Base-by-base conservation (phyloP, 2,113 vertebrate species). In the Setophaga kirtlandii region DNA sequence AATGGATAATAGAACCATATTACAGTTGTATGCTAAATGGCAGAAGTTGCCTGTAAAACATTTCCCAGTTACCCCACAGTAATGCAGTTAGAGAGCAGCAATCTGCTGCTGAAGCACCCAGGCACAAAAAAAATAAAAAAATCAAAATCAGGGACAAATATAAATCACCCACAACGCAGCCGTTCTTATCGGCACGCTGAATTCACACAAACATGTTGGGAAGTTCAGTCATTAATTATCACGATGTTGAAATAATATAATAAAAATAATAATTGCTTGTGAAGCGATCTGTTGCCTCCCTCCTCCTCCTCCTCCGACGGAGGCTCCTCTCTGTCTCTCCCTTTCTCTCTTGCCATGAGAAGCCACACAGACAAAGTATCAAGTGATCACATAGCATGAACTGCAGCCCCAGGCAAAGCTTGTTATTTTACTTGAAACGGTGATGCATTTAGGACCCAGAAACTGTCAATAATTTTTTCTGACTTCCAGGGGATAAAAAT, bases 351-450 rank as follows among this genome's bases (percentile, higher is more conserved):
- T 74, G 42, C 68, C 79, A 82, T 82, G 39, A 65, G 71, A 95
- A 97, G 91, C 83, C 92, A 93, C 79, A 87, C 28, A 91, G 58
- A 88, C 68, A 87, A 67, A 96, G 78, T 96, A 91, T 97, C 91
- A 96, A 97, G 81, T 93, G 89, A 94, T 93, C 85, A 96, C 91
- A 94, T 92, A 97, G 96, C 96, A 97, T 97, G 95, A 96, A 94
- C 92, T 94, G 42, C 77, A 96, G 94, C 84, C 97, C 10, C 27
- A 95, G 93, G 87, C 89, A 87, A 88, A 94, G 65, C 82, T 96
- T 97, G 92, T 95, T 97, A 97, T 96, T 97, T 97, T 94, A 94
- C 74, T 96, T 96, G 92, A 96, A 96, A 97, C 90, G 27, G 52
- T 95, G 65, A 95, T 94, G 78, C 96, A 87, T 96, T 97, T 97